These are phyloP conservation scores for Manduca sexta DNA, from an alignment of 1,140 invertebrate genomes.

Conservation along the genomic window DNA sequence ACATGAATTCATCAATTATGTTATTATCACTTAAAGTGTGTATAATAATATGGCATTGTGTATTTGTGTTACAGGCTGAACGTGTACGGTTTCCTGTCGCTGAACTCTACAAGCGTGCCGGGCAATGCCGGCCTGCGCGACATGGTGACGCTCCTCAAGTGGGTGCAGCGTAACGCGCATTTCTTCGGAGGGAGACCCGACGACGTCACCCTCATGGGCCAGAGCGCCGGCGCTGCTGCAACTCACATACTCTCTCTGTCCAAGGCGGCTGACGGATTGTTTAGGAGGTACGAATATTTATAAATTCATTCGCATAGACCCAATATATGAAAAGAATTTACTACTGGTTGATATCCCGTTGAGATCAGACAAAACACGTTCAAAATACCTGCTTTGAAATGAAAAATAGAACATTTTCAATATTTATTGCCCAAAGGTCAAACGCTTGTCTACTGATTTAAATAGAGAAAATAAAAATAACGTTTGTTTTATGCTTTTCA, in stretches of 20 bases:
- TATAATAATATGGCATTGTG: background rate
- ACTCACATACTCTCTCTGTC: conserved; percentile 67
- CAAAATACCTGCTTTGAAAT: background rate
- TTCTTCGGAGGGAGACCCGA: conserved; percentile 79
- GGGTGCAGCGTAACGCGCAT: conserved; percentile 77
- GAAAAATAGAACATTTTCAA: background rate
- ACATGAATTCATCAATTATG: no score
- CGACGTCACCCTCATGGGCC: conserved; percentile 76
- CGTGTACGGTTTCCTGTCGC: conserved; percentile 74
- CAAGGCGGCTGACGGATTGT: conserved; percentile 46
- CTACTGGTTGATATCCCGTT: background rate
- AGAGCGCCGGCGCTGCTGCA: conserved; percentile 74
- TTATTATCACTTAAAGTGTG: no score
- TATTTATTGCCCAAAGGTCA: no score
- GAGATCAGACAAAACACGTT: background rate
- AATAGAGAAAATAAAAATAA: background rate
- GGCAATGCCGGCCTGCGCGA: conserved; percentile 82
- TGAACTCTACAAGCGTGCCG: conserved; percentile 73
- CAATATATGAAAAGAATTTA: no score
- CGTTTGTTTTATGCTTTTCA: conserved; percentile 25
- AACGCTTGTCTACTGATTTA: background rate
- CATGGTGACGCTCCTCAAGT: conserved; percentile 76
- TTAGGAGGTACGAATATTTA: conserved; percentile 31
- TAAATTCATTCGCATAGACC: background rate
- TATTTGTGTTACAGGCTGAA: conserved; percentile 40